phyloP scores from a whole-genome alignment of 1,140 invertebrate genomes.

The Piezodorus guildinii region DNA sequence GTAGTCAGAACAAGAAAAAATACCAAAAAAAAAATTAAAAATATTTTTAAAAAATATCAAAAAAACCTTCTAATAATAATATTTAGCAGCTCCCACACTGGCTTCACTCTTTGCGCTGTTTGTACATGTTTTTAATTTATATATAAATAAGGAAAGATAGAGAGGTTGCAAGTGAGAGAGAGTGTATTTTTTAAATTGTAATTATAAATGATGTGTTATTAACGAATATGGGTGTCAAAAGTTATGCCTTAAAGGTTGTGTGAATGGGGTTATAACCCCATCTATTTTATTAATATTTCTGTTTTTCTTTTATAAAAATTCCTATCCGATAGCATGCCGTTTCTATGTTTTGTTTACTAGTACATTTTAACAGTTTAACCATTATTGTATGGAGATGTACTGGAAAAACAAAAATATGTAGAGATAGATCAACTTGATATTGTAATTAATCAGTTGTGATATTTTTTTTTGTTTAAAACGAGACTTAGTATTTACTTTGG shows the following conservation, averaged over 20 bases:
- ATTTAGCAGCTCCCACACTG: slow-evolving; percentile 24
- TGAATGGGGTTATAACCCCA: slow-evolving; percentile 3
- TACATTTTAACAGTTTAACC: no score
- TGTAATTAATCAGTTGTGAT: no score
- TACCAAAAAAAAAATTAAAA: slow-evolving; percentile 2
- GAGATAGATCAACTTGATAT: no score
- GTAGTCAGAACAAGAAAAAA: slow-evolving; percentile 19
- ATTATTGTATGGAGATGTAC: no score
- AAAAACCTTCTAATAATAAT: slow-evolving; percentile 14
- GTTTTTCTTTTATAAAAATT: slow-evolving; percentile 4
- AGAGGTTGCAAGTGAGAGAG: slow-evolving; percentile 7
- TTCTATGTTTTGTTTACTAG: neutral
- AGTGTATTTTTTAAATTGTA: slow-evolving; percentile 15
- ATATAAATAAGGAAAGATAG: slow-evolving; percentile 10
- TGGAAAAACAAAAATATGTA: no score
- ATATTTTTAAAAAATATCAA: slow-evolving; percentile 12
- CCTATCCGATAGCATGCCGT: slow-evolving; percentile 4
- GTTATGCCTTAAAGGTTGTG: slow-evolving; percentile 15
- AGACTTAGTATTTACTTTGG: no score
- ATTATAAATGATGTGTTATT: slow-evolving; percentile 11
- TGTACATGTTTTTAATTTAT: slow-evolving; percentile 17
- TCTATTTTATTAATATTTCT: slow-evolving; percentile 13
- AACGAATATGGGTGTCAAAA: slow-evolving; percentile 13
- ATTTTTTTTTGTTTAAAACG: no score
- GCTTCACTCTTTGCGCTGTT: slow-evolving; percentile 24